phyloP scores from a whole-genome alignment of 2,113 vertebrate genomes.

The Polyodon spathula region DNA sequence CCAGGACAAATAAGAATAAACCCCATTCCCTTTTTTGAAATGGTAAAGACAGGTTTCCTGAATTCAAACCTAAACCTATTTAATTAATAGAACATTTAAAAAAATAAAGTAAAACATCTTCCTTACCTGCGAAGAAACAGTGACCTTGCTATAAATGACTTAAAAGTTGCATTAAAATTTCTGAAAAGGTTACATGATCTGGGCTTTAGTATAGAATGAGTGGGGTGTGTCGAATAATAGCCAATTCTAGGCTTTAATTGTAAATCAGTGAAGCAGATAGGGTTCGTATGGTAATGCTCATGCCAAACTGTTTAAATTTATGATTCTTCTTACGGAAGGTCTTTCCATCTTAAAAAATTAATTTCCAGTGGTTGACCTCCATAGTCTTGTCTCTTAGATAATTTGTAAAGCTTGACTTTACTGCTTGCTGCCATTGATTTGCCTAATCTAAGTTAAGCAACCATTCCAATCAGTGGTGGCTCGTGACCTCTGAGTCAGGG shows the following conservation, averaged over 20 bases:
- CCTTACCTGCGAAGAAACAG: constrained; percentile 2
- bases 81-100: no score
- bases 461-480: no score
- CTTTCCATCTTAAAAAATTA: no score
- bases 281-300: background rate
- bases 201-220: background rate
- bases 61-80: no score
- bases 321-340: background rate
- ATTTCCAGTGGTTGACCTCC: background rate
- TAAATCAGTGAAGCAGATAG: background rate
- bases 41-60: no score
- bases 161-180: no score
- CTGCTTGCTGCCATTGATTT: background rate
- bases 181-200: background rate
- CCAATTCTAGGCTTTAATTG: background rate
- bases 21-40: no score
- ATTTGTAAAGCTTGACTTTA: background rate
- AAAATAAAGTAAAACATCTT: background rate
- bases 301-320: background rate
- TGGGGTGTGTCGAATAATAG: background rate
- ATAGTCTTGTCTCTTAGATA: background rate
- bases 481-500: no score
- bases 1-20: no score
- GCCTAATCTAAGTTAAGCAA: background rate
- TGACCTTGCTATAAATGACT: no score